Base-by-base conservation (phyloP, 1,140 invertebrate genomes). In the Sinonovacula constricta region DNA sequence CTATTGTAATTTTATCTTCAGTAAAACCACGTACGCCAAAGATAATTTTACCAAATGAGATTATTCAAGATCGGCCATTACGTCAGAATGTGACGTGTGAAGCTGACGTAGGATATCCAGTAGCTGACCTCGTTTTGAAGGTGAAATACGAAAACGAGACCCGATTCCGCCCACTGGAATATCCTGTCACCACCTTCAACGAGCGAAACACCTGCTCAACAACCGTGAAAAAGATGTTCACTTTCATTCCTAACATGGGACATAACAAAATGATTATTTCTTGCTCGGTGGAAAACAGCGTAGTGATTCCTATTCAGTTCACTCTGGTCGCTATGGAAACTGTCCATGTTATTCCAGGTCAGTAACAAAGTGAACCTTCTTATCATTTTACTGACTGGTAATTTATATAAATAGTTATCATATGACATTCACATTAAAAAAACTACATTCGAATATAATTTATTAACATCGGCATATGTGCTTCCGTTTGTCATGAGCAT, bases 291-390 rank as follows among this genome's bases (percentile, higher is more conserved):
- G n/a, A 54, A 24, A 81, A 81, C 60, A 7, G 30, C 1, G 28
- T 33, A 10, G 63, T 75, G 1, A 33, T 79, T 30, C 68, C 60
- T 14, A 7, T 5, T 15, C 68, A 56, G 18, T 57, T 68, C 34
- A n/a, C 31, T 22, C 39, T 81, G 4, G 36, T 57, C n/a, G 57
- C 60, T 22, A 54, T 34, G 2, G 24, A 28, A 26, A 54, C 39
- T n/a, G 51, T 81, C 24, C 34, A 78, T 34, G 80, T 81, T 15
- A 77, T 81, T 31, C 80, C 80, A 60, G 79, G n/a, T n/a, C n/a
- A n/a, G n/a, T n/a, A n/a, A n/a, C n/a, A n/a, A n/a, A n/a, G n/a
- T n/a, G n/a, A n/a, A n/a, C n/a, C n/a, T n/a, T n/a, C n/a, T n/a
- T n/a, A n/a, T n/a, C n/a, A n/a, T n/a, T n/a, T n/a, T n/a, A n/a